phyloP scores from a whole-genome alignment of 2,888 invertebrate species.

The Pyrrhia umbra region DNA sequence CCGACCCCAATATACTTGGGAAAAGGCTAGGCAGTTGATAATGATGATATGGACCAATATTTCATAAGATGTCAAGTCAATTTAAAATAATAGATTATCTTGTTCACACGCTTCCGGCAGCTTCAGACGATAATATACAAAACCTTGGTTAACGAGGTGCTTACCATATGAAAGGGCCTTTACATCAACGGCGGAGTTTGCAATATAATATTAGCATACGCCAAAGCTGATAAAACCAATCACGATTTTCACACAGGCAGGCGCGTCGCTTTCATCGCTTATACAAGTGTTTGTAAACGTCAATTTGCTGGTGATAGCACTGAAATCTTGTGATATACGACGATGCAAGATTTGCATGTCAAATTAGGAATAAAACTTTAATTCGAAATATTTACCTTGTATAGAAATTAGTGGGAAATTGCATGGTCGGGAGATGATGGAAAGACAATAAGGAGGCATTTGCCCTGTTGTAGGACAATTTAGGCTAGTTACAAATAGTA shows the following conservation, averaged over 20 bases:
- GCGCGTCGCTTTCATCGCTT: conserved; percentile 33
- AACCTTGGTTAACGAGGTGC: conserved; percentile 13
- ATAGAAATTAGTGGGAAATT: too few species aligned
- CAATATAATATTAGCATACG: conserved; percentile 52
- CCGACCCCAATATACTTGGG: too few species aligned
- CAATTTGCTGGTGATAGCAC: conserved; percentile 5
- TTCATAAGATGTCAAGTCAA: too few species aligned
- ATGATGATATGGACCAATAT: too few species aligned
- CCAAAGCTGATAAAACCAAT: conserved; percentile 49
- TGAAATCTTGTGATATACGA: conserved; percentile 13
- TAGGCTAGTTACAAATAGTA: too few species aligned
- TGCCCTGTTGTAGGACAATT: too few species aligned
- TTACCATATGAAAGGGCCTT: conserved; percentile 54
- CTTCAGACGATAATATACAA: conserved; percentile 12
- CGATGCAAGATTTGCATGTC: not conserved
- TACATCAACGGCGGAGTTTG: conserved; percentile 26
- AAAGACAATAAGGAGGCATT: too few species aligned
- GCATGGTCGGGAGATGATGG: too few species aligned
- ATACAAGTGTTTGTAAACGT: not conserved
- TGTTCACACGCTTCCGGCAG: conserved; percentile 46
- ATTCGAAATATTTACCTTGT: not conserved
- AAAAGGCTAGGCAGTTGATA: too few species aligned
- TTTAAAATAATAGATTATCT: conserved; percentile 41
- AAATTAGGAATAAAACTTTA: not conserved
- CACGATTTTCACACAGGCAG: conserved; percentile 39